Evolutionary conservation across 1,140 invertebrate species (phyloP), one percentile per base, ranked within the genome.

Genomic region (Philotrypesis tridentata): DNA sequence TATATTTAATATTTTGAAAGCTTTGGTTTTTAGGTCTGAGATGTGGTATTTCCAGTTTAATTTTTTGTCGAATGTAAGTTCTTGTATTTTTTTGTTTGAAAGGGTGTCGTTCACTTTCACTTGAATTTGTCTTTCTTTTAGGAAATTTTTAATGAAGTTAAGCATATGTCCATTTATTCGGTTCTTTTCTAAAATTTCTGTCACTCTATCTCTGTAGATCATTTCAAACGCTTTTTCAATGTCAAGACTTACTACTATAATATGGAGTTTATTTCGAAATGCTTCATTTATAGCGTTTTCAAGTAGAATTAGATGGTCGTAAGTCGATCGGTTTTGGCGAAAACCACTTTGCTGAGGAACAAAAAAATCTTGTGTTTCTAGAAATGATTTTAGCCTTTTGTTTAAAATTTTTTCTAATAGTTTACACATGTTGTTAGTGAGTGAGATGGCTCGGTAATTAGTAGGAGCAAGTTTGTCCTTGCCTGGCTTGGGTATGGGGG

Each of bases 401-500:
- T 83, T 83, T 1, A 83, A 1, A 6, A 72, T 73, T 83, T 81
- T 87, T 84, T 90, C 89, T 9, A 84, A 74, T 17, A 88, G 48
- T 84, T 90, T 89, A 21, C 84, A 79, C 6, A 89, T 6, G n/a
- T 48, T 82, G 11, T 25, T 21, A 23, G 63, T 76, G 27, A 82
- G 65, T 21, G 80, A 7, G 21, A 91, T 90, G 17, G 88, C 88
- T 14, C 89, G 37, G 70, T 88, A 89, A 33, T 79, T 89, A 1
- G 61, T 31, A 9, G n/a, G 40, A 17, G 61, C 43, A 11, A n/a
- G n/a, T n/a, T n/a, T n/a, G n/a, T 84, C 55, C 83, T 92, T 91
- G 8, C 84, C 85, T 9, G 86, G 85, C 85, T 91, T 91, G 2
- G 71, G 84, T 31, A 91, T 87, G 0, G 87, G 79, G 23, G 90